Evolutionary conservation across 2,113 vertebrate species (phyloP), one percentile per base, ranked within the genome.

Genomic region (Istiophorus platypterus): DNA sequence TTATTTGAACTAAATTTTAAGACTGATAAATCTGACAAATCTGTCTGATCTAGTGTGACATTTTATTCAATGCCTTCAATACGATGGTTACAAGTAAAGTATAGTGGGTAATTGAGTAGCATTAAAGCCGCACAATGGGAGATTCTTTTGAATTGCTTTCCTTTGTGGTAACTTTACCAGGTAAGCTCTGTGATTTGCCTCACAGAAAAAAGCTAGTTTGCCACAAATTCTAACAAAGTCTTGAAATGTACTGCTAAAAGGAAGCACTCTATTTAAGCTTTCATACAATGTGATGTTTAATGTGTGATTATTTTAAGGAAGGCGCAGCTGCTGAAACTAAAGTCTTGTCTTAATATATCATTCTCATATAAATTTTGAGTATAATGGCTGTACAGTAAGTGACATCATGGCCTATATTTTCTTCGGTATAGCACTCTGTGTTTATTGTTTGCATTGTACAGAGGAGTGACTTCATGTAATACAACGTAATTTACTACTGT

Each of bases 31-130:
- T 56, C 22, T 37, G 56, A 70, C 41, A 75, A 39, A 66, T 72
- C 13, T 31, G 20, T 26, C 47, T 42, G 15, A 59, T 69, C 9
- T 69, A 15, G 1, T 15, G 31, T 52, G 41, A 18, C 41, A 57
- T 65, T 75, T 51, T 64, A 51, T 68, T 31, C 9, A 31, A 22
- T 59, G 22, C 20, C 22, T 37, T 13, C 34, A 52, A 37, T 47
- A 41, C n/a, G 41, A 69, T 24, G 27, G 27, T 72, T 78, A n/a
- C 15, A 52, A 72, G 77, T 72, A 62, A 67, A 61, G 42, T 62
- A 56, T 47, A 54, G 22, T 5, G 11, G 5, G 18, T 63, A 47
- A 67, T 83, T 61, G 68, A 62, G 54, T 39, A 39, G 45, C 34
- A 37, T 56, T 37, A 56, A 49, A 52, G 45, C 52, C 5, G 4